These are phyloP conservation scores for Lasioglossum oenotherae DNA, from an alignment of 2,888 invertebrate genomes.

Conservation along the genomic window DNA sequence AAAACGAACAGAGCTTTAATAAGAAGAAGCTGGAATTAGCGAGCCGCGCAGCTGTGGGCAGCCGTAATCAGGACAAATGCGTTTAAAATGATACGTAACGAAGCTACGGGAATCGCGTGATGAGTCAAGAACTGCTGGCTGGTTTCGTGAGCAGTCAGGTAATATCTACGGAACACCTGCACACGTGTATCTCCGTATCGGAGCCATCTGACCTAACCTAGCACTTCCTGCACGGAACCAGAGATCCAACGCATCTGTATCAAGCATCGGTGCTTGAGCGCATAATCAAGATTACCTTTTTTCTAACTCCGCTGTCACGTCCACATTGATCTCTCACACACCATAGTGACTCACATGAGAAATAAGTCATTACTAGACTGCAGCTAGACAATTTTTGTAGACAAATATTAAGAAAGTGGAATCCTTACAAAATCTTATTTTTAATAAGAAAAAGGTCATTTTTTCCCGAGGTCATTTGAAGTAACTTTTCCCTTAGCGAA, in stretches of 20 bases:
- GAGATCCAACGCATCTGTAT: constrained; percentile 57
- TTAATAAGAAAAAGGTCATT: too few species aligned
- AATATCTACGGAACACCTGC: constrained; percentile 58
- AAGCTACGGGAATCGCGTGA: constrained; percentile 39
- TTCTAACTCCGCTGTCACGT: not conserved
- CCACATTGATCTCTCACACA: not conserved
- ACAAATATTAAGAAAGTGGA: too few species aligned
- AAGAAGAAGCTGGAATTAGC: not conserved
- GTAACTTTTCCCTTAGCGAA: too few species aligned
- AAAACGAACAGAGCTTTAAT: not conserved
- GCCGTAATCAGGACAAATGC: constrained; percentile 17
- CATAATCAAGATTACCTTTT: constrained; percentile 46
- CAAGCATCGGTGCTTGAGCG: constrained; percentile 15
- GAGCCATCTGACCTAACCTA: constrained; percentile 55
- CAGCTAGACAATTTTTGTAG: too few species aligned
- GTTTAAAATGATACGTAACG: constrained; percentile 31
- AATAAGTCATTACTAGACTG: too few species aligned
- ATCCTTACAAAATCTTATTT: too few species aligned
- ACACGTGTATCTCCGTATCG: constrained; percentile 40
- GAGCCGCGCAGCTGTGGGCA: constrained; percentile 6
- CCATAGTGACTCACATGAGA: too few species aligned
- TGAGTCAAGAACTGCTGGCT: constrained; percentile 29
- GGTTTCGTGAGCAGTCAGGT: constrained; percentile 37
- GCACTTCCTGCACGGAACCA: constrained; percentile 46
- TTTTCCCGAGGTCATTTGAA: too few species aligned